Evolutionary conservation across 2,888 invertebrate genomes (phyloP), one percentile per base, ranked within the genome.

Genomic region (Drosophila villosipedis): DNA sequence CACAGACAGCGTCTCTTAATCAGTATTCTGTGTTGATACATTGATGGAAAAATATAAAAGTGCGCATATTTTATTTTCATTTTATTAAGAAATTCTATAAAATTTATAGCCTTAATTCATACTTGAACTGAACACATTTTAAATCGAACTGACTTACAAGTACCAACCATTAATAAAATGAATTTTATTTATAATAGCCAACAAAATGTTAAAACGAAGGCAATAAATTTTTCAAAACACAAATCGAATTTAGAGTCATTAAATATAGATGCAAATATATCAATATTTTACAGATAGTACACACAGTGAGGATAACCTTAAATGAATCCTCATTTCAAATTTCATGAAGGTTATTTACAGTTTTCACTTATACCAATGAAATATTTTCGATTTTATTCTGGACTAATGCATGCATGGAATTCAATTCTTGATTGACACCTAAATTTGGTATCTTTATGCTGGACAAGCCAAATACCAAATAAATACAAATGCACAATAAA

Each of bases 151-250:
- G 41, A 12, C n/a, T n/a, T n/a, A 41, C n/a, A 33, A 31, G 7
- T 22, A 22, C 22, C 14, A 47, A 22, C 14, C 7, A 14, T 16
- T 47, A 16, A 12, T 6, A 47, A 47, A 16, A 47, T 16, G 0
- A 7, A 3, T 16, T 47, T 47, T 47, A 22, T 14, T 47, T 22
- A 22, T 4, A 22, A 47, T 14, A 4, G 22, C 4, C 22, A 7
- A 47, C 12, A 2, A 7, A 7, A 16, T 2, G 1, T 22, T 16
- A 2, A 47, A 25, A 16, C 7, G 7, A 47, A 47, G 3, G 6
- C 12, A 1, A 22, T 7, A 6, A 0, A 22, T 12, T 43, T 7
- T 22, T 3, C 1, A 10, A n/a, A n/a, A 31, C 9, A 31, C n/a
- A n/a, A 41, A 10, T n/a, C 10, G n/a, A 0, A n/a, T 4, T 41